Evolutionary conservation across 2,888 invertebrate species (phyloP).

Genomic region (Incurvaria masculella): DNA sequence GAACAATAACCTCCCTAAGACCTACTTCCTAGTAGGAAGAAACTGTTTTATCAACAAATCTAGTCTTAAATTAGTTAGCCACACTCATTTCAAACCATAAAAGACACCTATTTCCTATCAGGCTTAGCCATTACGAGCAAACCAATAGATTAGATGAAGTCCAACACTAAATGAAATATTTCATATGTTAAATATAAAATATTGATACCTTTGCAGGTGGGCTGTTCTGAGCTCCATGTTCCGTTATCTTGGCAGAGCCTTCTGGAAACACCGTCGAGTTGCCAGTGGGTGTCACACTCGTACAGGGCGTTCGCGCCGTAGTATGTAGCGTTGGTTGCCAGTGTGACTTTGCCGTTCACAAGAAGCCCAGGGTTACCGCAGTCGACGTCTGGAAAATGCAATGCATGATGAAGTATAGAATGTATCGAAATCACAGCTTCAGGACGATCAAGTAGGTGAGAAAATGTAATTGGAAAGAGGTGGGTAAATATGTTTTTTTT

Average conservation of each 20-base stretch:
- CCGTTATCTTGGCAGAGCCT: slow-evolving; percentile 84
- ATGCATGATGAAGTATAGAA: too few species aligned
- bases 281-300: slow-evolving; percentile 77
- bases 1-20: too few species aligned
- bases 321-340: slow-evolving; percentile 85
- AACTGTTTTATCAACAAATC: too few species aligned
- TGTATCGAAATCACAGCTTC: too few species aligned
- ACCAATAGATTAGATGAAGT: too few species aligned
- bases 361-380: slow-evolving; percentile 75
- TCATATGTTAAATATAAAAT: neutral
- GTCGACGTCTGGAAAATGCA: slow-evolving; percentile 87
- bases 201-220: slow-evolving; percentile 74
- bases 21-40: too few species aligned
- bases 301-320: slow-evolving; percentile 85
- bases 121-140: too few species aligned
- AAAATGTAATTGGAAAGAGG: too few species aligned
- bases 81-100: too few species aligned
- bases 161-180: neutral
- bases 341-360: slow-evolving; percentile 69
- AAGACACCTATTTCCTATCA: too few species aligned
- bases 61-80: too few species aligned
- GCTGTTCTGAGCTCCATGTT: slow-evolving; percentile 85
- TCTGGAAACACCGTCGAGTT: slow-evolving; percentile 78
- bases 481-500: slow-evolving; percentile 10
- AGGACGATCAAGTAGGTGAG: too few species aligned